Evolutionary conservation across 2,888 invertebrate species (phyloP), one percentile per base, ranked within the genome.

Genomic region (Amphipoea lucens): DNA sequence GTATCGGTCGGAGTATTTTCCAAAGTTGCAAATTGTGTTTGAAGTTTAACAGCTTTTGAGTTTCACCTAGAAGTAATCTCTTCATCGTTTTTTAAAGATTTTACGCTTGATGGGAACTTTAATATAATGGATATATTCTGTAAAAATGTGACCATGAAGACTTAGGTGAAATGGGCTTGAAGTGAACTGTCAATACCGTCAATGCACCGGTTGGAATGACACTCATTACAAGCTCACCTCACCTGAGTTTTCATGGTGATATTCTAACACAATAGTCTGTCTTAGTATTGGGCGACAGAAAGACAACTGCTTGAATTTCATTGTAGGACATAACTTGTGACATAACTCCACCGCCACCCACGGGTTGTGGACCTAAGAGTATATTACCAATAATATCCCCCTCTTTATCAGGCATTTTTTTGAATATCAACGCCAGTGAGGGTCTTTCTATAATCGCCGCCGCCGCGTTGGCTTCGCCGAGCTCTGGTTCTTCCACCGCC

Each of bases 401-500:
- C 29, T 96, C 96, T 71, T 92, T 95, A 20, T 96, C 96, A 0
- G 96, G 94, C 63, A 91, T 81, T 74, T 94, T 96, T 88, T 96
- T 96, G 36, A 97, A 89, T 76, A 96, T 90, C 82, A 97, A 85
- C 2, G 96, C 95, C 0, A 96, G 91, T 0, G 96, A 93, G 0
- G 97, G 97, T 45, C 97, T 89, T 80, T 97, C 96, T 0, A 91
- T 90, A 36, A 97, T 87, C n/a, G 93, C 92, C 0, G 94, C 92
- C 0, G 90, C 88, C 0, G 93, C 92, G 0, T 91, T 93, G 11
- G 93, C 92, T 4, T 92, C 88, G 0, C 90, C 94, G 76, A 96
- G 90, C 81, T 93, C 93, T 0, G 94, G 94, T 62, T 95, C 95
- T 76, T 96, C 96, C 57, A 93, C 90, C 0, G 93, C 94, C 68